These are phyloP conservation scores for Zosterops borbonicus DNA, from an alignment of 2,113 vertebrate genomes.

Conservation along the genomic window DNA sequence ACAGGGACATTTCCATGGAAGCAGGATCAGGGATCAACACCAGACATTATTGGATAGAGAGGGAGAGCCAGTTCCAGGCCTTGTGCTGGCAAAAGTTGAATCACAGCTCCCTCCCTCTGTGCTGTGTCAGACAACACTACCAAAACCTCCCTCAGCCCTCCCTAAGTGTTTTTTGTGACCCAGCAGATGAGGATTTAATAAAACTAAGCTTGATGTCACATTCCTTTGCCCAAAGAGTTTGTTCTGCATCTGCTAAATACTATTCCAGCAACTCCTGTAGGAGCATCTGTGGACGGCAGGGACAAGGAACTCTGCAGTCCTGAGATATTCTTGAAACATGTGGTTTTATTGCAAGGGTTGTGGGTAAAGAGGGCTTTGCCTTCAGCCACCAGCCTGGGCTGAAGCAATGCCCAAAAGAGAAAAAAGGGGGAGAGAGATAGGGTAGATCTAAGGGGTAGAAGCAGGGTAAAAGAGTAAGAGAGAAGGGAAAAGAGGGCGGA, in stretches of 20 bases:
- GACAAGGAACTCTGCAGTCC: no score
- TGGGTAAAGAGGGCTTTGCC: no score
- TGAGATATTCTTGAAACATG: no score
- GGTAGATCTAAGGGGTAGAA: no score
- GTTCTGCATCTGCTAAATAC: background rate
- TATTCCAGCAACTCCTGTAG: background rate
- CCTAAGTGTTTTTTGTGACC: background rate
- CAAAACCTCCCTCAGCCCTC: background rate
- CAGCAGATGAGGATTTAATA: background rate
- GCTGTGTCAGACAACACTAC: background rate
- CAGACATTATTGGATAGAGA: background rate
- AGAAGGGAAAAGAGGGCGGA: no score
- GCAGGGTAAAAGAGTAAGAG: no score
- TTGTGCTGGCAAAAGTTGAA: background rate
- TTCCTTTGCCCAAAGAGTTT: background rate
- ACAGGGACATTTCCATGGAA: background rate
- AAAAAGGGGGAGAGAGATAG: no score
- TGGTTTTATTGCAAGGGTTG: no score
- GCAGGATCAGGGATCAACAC: background rate
- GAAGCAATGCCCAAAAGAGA: no score
- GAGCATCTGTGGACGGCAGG: no score
- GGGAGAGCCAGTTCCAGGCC: background rate
- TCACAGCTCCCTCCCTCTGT: background rate
- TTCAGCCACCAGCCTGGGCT: no score
- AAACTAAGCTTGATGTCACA: accelerated